Percentiles rank a stretch among this genome's conserved stretches.
These are phyloP conservation scores for Discoglossus pictus DNA, from an alignment of 2,797 vertebrate species.

Conservation along the genomic window DNA sequence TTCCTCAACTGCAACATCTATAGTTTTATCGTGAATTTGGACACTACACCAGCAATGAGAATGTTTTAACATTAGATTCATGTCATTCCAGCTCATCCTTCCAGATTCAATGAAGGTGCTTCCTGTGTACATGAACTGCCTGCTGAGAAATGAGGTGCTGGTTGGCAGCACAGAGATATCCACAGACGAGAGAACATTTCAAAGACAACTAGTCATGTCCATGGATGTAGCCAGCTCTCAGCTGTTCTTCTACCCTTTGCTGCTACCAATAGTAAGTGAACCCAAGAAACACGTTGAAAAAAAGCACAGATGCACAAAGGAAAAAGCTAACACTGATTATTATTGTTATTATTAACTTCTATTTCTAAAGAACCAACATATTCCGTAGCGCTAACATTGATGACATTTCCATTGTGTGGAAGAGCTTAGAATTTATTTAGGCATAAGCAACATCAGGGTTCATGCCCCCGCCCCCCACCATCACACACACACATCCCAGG, in stretches of 20 bases:
- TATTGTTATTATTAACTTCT: too few species aligned
- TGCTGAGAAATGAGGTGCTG: conserved; percentile 86
- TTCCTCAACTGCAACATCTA: too few species aligned
- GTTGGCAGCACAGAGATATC: conserved; percentile 80
- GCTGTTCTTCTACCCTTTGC: conserved; percentile 87
- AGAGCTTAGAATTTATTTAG: too few species aligned
- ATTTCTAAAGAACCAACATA: too few species aligned
- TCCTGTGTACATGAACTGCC: conserved; percentile 91
- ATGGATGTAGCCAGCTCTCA: conserved; percentile 92
- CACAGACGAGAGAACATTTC: conserved; percentile 83
- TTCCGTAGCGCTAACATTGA: too few species aligned
- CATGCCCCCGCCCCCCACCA: too few species aligned
- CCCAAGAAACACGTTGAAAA: background rate
- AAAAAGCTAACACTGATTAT: too few species aligned
- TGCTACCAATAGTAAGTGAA: conserved; percentile 83
- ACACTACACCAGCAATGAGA: too few species aligned
- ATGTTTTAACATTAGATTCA: background rate
- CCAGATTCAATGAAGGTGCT: conserved; percentile 96
- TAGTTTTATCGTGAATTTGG: too few species aligned
- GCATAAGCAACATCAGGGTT: too few species aligned
- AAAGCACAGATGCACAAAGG: background rate
- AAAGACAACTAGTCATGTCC: conserved; percentile 79
- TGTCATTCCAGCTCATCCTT: conserved; percentile 81
- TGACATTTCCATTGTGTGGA: too few species aligned
- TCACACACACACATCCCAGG: too few species aligned